A percentile compares a stretch with the other conserved stretches of the same genome.
These are phyloP conservation scores for Scarus forsteni DNA, from an alignment of 2,797 vertebrate genomes.

Conservation along the genomic window DNA sequence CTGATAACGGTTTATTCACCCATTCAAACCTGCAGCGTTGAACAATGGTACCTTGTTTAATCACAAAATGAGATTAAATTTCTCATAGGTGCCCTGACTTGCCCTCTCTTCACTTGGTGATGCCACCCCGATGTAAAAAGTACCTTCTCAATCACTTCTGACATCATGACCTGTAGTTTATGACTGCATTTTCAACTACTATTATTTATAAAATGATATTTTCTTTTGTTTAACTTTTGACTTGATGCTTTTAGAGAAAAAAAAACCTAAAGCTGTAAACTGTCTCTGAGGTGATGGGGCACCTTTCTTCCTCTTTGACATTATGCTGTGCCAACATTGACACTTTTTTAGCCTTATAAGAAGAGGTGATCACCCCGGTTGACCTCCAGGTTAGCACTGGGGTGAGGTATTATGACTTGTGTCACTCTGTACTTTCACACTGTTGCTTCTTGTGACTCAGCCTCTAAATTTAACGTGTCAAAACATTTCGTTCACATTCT, in stretches of 20 bases:
- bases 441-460: constrained; percentile 44
- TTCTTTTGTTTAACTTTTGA: background rate
- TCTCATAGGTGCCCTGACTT: constrained; percentile 9
- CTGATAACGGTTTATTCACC: constrained; percentile 53
- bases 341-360: constrained; percentile 2
- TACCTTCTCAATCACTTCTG: constrained; percentile 21
- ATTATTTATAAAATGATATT: background rate
- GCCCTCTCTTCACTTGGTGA: background rate
- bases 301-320: background rate
- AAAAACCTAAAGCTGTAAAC: background rate
- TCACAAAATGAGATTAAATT: constrained; percentile 30
- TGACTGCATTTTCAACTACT: background rate
- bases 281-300: background rate
- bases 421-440: constrained; percentile 52
- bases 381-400: constrained; percentile 24
- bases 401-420: constrained; percentile 39
- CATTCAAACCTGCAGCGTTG: background rate
- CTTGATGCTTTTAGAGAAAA: constrained; percentile 4
- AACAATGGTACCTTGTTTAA: constrained; percentile 40
- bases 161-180: constrained; percentile 14
- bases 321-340: background rate
- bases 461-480: constrained; percentile 44
- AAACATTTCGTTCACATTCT: constrained; percentile 25
- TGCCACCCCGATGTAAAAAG: background rate
- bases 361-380: constrained; percentile 5